Percentiles rank a stretch among this genome's conserved stretches.
These are phyloP conservation scores for Platysteira castanea DNA, from an alignment of 2,113 vertebrate species.

Conservation along the genomic window DNA sequence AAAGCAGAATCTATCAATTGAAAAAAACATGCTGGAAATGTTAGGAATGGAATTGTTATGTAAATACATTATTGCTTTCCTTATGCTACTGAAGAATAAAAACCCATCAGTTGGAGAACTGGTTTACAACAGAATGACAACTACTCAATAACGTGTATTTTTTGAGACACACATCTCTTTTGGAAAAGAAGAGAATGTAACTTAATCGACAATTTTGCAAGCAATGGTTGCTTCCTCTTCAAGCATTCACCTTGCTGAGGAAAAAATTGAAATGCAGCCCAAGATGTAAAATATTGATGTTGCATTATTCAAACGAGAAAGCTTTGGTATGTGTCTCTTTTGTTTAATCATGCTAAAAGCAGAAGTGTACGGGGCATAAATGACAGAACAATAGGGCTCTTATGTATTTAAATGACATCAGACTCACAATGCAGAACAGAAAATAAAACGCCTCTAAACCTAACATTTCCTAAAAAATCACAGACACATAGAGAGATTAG, in stretches of 20 bases:
- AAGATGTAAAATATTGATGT: conserved; percentile 58
- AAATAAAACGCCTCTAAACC: conserved; percentile 52
- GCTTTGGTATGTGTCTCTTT: conserved; percentile 38
- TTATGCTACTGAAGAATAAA: neutral
- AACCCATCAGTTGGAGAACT: neutral
- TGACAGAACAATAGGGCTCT: conserved; percentile 62
- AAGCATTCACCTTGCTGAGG: neutral
- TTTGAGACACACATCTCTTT: neutral
- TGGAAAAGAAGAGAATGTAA: conserved; percentile 6
- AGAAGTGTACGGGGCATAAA: conserved; percentile 49
- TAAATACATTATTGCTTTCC: neutral
- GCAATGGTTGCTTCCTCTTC: conserved; percentile 2
- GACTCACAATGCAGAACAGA: conserved; percentile 35
- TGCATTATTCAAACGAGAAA: conserved; percentile 55
- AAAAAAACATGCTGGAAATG: neutral
- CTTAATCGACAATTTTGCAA: conserved; percentile 38
- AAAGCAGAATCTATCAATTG: neutral
- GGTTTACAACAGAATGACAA: conserved; percentile 27
- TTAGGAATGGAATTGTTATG: neutral
- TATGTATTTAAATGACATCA: conserved; percentile 52
- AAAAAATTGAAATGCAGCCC: conserved; percentile 52
- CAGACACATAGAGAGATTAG: neutral
- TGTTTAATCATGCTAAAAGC: conserved; percentile 66
- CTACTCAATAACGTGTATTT: neutral
- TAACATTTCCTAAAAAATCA: conserved; percentile 26